Percentiles rank a stretch among this genome's conserved stretches.
Evolutionary conservation across 2,888 invertebrate genomes (phyloP).

Genomic region (Augiades crinisus): DNA sequence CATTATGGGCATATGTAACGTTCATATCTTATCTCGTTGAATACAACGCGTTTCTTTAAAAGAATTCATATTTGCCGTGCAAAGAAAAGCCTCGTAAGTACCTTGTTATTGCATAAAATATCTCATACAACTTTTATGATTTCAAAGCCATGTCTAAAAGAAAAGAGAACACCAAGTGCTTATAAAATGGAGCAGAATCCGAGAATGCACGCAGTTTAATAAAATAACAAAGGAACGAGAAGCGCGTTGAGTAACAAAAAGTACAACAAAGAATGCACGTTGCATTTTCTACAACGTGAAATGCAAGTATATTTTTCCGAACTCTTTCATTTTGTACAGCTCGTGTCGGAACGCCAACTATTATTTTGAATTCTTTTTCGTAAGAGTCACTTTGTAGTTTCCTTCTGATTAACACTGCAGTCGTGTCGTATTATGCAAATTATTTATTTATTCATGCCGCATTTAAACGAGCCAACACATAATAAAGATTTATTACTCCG

Average conservation of each 20-base stretch:
- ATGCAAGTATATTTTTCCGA: conserved; percentile 42
- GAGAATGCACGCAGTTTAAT: conserved; percentile 40
- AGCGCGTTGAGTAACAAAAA: conserved; percentile 39
- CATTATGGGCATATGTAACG: too few relatives aligned
- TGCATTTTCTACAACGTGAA: conserved; percentile 43
- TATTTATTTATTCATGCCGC: conserved; percentile 20
- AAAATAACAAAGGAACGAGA: conserved; percentile 41
- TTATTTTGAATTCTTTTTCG: conserved; percentile 45
- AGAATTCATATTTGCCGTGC: not conserved
- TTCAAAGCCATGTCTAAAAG: conserved; percentile 33
- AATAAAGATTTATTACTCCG: conserved; percentile 16
- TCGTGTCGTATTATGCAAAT: conserved; percentile 22
- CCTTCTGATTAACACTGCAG: conserved; percentile 36
- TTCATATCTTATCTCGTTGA: not conserved
- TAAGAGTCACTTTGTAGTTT: conserved; percentile 41
- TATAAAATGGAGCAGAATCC: conserved; percentile 39
- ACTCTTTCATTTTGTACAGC: conserved; percentile 44
- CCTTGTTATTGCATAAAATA: conserved; percentile 11
- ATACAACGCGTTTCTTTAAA: not conserved
- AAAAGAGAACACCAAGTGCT: conserved; percentile 33
- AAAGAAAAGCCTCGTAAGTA: not conserved
- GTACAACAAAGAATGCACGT: conserved; percentile 37
- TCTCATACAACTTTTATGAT: conserved; percentile 19
- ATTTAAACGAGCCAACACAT: conserved; percentile 13
- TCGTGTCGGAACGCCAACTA: conserved; percentile 43